phyloP scores from a whole-genome alignment of 2,888 invertebrate species.

The Stenotaenia linearis region DNA sequence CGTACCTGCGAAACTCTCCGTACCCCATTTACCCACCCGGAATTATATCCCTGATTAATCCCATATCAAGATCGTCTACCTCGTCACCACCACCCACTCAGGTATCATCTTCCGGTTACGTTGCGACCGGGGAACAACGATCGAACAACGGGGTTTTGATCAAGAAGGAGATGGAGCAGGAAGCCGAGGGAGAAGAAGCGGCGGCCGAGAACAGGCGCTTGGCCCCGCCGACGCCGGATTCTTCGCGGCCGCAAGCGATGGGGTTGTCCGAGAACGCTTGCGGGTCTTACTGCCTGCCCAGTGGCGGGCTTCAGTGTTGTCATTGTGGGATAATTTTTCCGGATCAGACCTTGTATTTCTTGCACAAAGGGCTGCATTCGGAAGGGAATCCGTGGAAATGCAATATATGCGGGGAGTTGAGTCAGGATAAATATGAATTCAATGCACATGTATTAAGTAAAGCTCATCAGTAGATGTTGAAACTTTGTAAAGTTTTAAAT shows the following conservation, averaged over 20 bases:
- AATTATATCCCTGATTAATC: background rate
- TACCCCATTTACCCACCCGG: background rate
- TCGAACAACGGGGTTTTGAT: background rate
- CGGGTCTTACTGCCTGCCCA: background rate
- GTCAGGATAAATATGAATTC: background rate
- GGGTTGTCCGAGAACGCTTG: background rate
- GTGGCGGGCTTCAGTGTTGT: background rate
- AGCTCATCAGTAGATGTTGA: background rate
- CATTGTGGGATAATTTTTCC: conserved; percentile 93
- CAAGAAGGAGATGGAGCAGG: background rate
- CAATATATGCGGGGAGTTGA: background rate
- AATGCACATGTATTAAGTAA: background rate
- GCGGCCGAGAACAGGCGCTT: background rate
- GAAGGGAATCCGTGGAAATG: conserved; percentile 63
- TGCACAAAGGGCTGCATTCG: conserved; percentile 51
- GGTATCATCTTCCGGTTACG: background rate
- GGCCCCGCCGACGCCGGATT: background rate
- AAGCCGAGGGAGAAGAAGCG: background rate
- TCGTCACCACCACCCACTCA: background rate
- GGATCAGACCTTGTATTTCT: conserved; percentile 90
- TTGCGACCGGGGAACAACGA: background rate
- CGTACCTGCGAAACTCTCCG: background rate
- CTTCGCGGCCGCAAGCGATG: background rate
- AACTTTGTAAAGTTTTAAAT: background rate
- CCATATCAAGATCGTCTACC: background rate